Conservation (phyloP, 2,888 invertebrate genomes). For the Lamproptera curius region DNA sequence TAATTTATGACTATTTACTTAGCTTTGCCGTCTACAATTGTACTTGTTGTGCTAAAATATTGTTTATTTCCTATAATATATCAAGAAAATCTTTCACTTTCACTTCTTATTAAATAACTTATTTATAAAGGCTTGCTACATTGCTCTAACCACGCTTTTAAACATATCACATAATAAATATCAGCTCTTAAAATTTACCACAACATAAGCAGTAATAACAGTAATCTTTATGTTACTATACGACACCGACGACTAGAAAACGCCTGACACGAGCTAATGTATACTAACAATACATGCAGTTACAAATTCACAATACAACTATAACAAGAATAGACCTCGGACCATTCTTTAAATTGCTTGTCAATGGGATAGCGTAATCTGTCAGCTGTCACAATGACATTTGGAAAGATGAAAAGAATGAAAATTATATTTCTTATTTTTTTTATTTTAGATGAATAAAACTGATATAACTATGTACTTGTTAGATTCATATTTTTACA, state of each 20-base stretch:
- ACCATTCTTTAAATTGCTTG: too few species aligned
- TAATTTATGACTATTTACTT: background rate
- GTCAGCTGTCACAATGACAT: too few species aligned
- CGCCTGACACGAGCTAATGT: slow-evolving; percentile 4
- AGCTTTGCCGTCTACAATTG: background rate
- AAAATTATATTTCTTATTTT: too few species aligned
- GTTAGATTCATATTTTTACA: too few species aligned
- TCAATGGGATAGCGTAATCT: too few species aligned
- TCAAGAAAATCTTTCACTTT: background rate
- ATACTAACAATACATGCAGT: slow-evolving; percentile 1
- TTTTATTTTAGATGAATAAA: too few species aligned
- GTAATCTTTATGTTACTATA: background rate
- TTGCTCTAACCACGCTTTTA: background rate
- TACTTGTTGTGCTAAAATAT: background rate
- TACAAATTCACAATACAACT: background rate
- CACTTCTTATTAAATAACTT: background rate
- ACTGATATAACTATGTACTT: too few species aligned
- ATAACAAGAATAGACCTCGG: too few species aligned
- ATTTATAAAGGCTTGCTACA: slow-evolving; percentile 1
- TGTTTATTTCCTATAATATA: slow-evolving; percentile 4
- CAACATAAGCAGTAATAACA: background rate
- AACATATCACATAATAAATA: slow-evolving; percentile 2
- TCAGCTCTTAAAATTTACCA: background rate
- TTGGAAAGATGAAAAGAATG: too few species aligned
- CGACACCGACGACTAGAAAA: slow-evolving; percentile 1